These are phyloP conservation scores for Uropsilus gracilis DNA, from an alignment of 2,113 vertebrate genomes.

Conservation along the genomic window DNA sequence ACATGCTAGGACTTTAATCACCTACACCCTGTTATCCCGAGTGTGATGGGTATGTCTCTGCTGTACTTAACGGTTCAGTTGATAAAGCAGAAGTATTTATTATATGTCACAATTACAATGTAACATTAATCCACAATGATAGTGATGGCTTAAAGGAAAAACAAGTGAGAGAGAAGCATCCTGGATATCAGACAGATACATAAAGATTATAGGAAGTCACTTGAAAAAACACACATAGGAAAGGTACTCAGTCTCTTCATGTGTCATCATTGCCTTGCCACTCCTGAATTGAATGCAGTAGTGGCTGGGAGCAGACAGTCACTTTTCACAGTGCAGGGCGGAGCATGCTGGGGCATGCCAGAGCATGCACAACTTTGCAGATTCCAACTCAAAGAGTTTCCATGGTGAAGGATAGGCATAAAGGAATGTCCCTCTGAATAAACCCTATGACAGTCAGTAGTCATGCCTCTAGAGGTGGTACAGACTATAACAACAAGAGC, in stretches of 20 bases:
- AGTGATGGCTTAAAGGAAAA: not conserved
- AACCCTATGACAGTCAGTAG: not conserved
- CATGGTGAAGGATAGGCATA: not conserved
- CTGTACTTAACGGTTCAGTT: not conserved
- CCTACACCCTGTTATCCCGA: not conserved
- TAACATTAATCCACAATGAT: not conserved
- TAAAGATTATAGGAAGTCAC: not conserved
- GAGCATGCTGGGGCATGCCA: too few species aligned
- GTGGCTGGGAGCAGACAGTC: not conserved
- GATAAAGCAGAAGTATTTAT: conserved; percentile 21
- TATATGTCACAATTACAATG: not conserved
- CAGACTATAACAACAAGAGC: not conserved
- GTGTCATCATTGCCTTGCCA: not conserved
- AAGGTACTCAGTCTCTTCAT: not conserved
- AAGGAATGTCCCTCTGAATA: not conserved
- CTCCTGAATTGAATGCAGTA: not conserved
- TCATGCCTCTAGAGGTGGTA: not conserved
- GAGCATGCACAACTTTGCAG: not conserved
- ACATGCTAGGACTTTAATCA: not conserved
- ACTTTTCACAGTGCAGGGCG: too few species aligned
- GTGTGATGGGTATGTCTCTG: not conserved
- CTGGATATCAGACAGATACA: not conserved
- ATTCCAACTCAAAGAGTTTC: not conserved
- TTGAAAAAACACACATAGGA: not conserved
- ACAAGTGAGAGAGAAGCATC: not conserved